A percentile compares a stretch with the other conserved stretches of the same genome.
These are phyloP conservation scores for Drosophila neocordata DNA, from an alignment of 1,140 invertebrate species.

Conservation along the genomic window DNA sequence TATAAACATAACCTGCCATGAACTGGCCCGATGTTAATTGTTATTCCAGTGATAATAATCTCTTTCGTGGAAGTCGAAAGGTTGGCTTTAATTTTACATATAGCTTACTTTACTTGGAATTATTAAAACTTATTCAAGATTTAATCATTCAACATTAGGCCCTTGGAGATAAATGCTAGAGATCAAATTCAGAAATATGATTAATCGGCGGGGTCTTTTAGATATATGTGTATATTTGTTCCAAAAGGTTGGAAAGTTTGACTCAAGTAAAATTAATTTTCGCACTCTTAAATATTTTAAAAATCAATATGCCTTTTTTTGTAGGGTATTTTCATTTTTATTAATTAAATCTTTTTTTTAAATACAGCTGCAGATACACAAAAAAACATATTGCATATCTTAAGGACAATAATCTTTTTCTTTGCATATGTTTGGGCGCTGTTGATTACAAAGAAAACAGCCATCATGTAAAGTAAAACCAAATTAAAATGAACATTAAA, in stretches of 20 bases:
- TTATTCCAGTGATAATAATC: background rate
- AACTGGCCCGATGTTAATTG: background rate
- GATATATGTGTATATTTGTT: no score
- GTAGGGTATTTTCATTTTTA: no score
- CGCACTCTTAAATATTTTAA: no score
- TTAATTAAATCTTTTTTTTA: no score
- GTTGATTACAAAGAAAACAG: background rate
- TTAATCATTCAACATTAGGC: background rate
- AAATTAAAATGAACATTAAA: no score
- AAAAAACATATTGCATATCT: constrained; percentile 18
- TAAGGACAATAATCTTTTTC: background rate
- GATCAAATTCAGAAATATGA: no score
- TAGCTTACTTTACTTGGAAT: background rate
- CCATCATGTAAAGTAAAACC: no score
- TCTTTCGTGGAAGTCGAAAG: background rate
- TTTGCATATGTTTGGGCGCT: constrained; percentile 3
- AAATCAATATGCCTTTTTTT: no score
- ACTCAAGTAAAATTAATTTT: no score
- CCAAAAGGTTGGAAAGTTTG: no score
- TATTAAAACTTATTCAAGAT: background rate
- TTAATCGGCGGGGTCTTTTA: no score
- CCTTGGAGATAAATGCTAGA: background rate
- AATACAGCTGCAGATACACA: background rate
- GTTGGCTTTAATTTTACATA: background rate
- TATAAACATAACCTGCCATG: constrained; percentile 1